Evolutionary conservation across 2,797 vertebrate genomes (phyloP), one percentile per base, ranked within the genome.

Genomic region (Pantherophis vulpinus): DNA sequence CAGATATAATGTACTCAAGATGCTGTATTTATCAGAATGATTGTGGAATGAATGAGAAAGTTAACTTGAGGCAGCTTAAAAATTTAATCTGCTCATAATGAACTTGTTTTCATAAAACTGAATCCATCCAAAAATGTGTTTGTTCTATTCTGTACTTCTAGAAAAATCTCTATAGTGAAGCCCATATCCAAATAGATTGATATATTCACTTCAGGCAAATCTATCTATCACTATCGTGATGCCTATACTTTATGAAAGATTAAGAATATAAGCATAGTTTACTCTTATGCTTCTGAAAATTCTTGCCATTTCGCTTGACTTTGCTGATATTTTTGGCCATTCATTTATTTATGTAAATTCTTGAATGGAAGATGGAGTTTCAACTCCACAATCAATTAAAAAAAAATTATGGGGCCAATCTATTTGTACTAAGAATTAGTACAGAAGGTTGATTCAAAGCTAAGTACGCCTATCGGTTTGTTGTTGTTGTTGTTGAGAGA

Each of bases 41-140:
- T 10, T 89, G 56, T 91, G 63, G 63, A 88, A 88, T 88, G 63
- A 91, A 93, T 47, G 58, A 42, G 42, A 63, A 91, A 56, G 87
- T 83, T 47, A 42, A 60, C 55, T 61, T 86, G 87, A 83, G 87
- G 63, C n/a, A 32, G 7, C 87, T 83, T 91, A 93, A 86, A 88
- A 83, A 86, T n/a, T 25, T 59, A 25, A 25, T 63, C 86, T 86
- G 32, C 54, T 55, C 32, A 59, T 56, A 32, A 13, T 51, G 12
- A 87, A 32, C 56, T 51, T 89, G n/a, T 87, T 83, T 91, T 91
- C 42, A 63, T 91, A 58, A 89, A 89, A 89, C n/a, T 83, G 70
- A 86, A 59, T 58, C 58, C 66, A 91, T 32, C 47, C 27, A 74
- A 37, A 37, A 74, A 37, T 2, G 6, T 66, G 32, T 70, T 87